Base-by-base conservation (phyloP, 2,888 invertebrate genomes). In the Nemoura dubitans region DNA sequence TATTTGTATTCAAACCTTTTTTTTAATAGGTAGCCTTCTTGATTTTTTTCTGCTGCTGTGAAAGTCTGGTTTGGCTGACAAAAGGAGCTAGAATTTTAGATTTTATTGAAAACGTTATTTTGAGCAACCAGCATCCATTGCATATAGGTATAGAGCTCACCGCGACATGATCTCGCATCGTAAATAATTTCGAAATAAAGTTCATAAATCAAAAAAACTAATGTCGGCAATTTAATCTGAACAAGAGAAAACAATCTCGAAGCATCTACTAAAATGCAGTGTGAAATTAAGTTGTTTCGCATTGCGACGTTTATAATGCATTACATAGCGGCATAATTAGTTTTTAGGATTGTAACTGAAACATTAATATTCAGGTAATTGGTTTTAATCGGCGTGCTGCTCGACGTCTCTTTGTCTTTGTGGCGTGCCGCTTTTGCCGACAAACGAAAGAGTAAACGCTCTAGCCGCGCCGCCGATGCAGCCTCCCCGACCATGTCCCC, bases 341-440 rank as follows among this genome's bases (percentile, higher is more conserved):
- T 59, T 59, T 87, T 86, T 86, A 86, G 82, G 88, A 87, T 87
- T 86, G 85, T 84, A 81, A 86, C 86, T 80, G 86, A 86, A 86
- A 87, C 87, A 86, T 88, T 88, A 87, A 88, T 87, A 87, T 88
- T 85, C 88, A 88, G 88, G 87, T 88, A 88, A 88, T 88, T 87
- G 88, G 87, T 87, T 88, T 85, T 88, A 88, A 88, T 88, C 87
- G 87, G 87, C 85, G 87, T 88, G 88, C 86, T 86, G 83, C 87
- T 36, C 78, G 87, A 83, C 80, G 21, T 30, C 30, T 82, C 77
- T 83, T 87, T 87, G 85, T 82, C 88, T 88, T 88, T 88, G 88
- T 85, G 82, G 88, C 86, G 86, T 84, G 88, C 88, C 88, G 88
- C 87, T 29, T 43, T 16, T 29, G 86, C 86, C 86, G 81, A 86